Base-by-base conservation (phyloP, 2,888 invertebrate genomes). In the Callimorpha dominula region DNA sequence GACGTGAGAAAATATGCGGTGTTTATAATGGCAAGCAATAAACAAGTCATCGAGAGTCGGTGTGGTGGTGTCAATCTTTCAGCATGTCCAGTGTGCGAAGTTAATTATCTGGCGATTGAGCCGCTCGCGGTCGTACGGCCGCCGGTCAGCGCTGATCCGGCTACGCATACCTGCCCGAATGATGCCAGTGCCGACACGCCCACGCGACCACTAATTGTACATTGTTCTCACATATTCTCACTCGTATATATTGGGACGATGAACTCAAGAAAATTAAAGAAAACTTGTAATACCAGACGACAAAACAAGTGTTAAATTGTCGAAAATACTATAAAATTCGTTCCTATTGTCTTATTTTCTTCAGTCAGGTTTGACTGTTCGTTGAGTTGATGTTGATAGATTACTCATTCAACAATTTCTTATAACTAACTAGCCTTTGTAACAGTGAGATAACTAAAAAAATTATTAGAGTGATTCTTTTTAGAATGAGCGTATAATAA, bases 1-100 rank as follows among this genome's bases (percentile, higher is more conserved):
- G 87, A 85, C 60, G 60, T 60, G 60, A 85, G 88, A 89, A 86
- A 87, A 80, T 54, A 86, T 84, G 73, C 78, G 84, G 85, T 85
- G 86, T 86, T 89, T 89, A 88, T 84, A 89, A 88, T 89, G 88
- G 82, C 85, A 88, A 80, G 88, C 89, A 91, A 92, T 92, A 93
- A 92, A 93, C 91, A 91, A 93, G 90, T 93, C 91, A 88, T 91
- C 91, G 88, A 80, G 85, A 80, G 82, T 76, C 83, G 80, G 84
- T 86, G 87, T 83, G 75, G 79, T 83, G 82, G 85, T 91, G 93
- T 93, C 94, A 92, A 91, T 94, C 93, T 93, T 89, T 94, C 93
- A 91, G 85, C 93, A 83, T 78, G 89, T 86, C 86, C 87, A 89
- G 89, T 88, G 86, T 87, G 82, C 88, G 88, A 84, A 88, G 91